Evolutionary conservation across 2,113 vertebrate species (phyloP).

Genomic region (Platichthys flesus): DNA sequence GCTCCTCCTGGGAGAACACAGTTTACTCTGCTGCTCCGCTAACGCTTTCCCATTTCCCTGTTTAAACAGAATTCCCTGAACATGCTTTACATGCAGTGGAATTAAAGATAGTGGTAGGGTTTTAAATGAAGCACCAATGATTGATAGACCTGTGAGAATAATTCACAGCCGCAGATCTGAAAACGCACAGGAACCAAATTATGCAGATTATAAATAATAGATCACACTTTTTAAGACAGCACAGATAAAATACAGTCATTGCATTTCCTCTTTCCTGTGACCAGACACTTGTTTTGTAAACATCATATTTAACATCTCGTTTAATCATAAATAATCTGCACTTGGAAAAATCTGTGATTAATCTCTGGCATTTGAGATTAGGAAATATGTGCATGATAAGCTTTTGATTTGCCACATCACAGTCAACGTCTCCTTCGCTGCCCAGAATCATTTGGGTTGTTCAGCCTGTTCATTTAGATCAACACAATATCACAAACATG

Average conservation of each 20-base stretch:
- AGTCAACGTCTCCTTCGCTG: slow-evolving; percentile 16
- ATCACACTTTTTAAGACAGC: background rate
- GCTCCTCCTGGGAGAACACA: slow-evolving; percentile 7
- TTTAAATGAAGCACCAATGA: no score
- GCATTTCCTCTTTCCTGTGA: background rate
- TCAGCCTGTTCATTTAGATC: slow-evolving; percentile 27
- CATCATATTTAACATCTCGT: background rate
- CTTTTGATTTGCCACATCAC: slow-evolving; percentile 30
- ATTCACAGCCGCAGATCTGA: no score
- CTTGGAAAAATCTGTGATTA: slow-evolving; percentile 17
- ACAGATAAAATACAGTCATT: background rate
- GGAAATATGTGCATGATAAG: slow-evolving; percentile 31
- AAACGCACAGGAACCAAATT: no score
- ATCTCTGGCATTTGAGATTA: slow-evolving; percentile 34
- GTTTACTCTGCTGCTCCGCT: slow-evolving; percentile 3
- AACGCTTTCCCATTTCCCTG: slow-evolving; percentile 2
- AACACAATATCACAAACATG: background rate
- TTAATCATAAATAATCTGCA: slow-evolving; percentile 43
- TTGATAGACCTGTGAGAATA: no score
- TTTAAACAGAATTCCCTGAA: no score
- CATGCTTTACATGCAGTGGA: background rate
- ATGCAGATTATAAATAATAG: slow-evolving; percentile 9
- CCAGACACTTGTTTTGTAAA: background rate
- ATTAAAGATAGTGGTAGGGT: no score
- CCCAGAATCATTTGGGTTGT: background rate